phyloP scores from a whole-genome alignment of 2,113 vertebrate genomes.

The Eurystomus gularis region DNA sequence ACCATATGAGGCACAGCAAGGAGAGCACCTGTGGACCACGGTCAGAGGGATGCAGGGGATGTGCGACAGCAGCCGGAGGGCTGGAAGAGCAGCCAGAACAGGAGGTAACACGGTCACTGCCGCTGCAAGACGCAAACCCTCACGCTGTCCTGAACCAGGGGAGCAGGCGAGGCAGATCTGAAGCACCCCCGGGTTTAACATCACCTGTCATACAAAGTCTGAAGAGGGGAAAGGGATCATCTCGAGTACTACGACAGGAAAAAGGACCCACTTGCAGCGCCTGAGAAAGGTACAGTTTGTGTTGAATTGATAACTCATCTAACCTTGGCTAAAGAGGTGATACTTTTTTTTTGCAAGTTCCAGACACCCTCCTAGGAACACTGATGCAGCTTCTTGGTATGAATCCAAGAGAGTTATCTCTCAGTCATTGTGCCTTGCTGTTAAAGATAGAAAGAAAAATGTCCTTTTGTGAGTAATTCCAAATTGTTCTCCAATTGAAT shows the following conservation, averaged over 20 bases:
- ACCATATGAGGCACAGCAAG: accelerated
- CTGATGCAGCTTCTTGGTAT: not conserved
- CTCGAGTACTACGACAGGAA: accelerated
- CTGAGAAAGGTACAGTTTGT: not conserved
- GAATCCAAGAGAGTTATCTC: not conserved
- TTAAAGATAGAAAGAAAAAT: conserved; percentile 30
- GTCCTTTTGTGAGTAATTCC: conserved; percentile 1
- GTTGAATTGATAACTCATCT: not conserved
- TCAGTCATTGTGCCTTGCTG: not conserved
- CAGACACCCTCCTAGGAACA: conserved; percentile 9
- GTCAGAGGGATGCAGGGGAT: not conserved
- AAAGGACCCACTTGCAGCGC: not conserved
- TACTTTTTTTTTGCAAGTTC: not conserved
- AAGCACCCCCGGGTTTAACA: not conserved
- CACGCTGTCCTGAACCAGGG: not conserved
- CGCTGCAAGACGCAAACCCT: not conserved
- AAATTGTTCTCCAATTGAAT: conserved; percentile 26
- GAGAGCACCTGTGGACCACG: not conserved
- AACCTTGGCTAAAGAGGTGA: not conserved
- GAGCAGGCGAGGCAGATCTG: not conserved
- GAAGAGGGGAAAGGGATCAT: not conserved
- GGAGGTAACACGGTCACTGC: accelerated
- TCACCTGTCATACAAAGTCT: not conserved
- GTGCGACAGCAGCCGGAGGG: not conserved
- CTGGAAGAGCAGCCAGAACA: not conserved